These are phyloP conservation scores for Drosophila tristis DNA, from an alignment of 1,140 invertebrate species.

Conservation along the genomic window DNA sequence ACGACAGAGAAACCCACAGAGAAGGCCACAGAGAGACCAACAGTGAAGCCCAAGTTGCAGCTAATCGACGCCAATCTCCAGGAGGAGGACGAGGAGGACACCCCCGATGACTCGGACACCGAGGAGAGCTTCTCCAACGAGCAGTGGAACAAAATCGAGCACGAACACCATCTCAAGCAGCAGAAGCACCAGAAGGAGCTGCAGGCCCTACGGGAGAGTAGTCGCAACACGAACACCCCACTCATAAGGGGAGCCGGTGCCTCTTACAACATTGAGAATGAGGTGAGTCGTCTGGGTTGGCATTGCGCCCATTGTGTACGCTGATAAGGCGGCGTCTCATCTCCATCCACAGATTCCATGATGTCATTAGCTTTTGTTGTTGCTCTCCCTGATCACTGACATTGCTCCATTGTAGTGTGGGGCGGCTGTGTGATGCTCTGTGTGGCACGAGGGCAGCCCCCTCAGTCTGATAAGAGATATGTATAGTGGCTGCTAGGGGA, in stretches of 20 bases:
- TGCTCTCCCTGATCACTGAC: slow-evolving; percentile 34
- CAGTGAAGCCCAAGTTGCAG: slow-evolving; percentile 44
- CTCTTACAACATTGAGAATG: slow-evolving; percentile 55
- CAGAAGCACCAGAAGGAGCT: slow-evolving; percentile 69
- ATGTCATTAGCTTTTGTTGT: slow-evolving; percentile 66
- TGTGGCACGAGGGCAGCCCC: not conserved
- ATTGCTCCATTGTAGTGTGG: slow-evolving; percentile 37
- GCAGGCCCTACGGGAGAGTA: slow-evolving; percentile 50
- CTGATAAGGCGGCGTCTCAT: slow-evolving; percentile 24
- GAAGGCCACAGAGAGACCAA: slow-evolving; percentile 12
- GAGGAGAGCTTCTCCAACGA: slow-evolving; percentile 58
- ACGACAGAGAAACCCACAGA: not conserved
- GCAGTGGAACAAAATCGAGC: slow-evolving; percentile 72
- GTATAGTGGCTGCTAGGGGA: not conserved
- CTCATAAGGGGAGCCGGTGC: slow-evolving; percentile 43
- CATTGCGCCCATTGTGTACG: slow-evolving; percentile 59
- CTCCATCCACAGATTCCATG: slow-evolving; percentile 32
- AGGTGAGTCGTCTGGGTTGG: slow-evolving; percentile 54
- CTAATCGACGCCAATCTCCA: slow-evolving; percentile 48
- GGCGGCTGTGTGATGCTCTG: not conserved
- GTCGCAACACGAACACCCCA: slow-evolving; percentile 50
- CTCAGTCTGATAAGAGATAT: slow-evolving; percentile 18
- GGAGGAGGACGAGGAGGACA: slow-evolving; percentile 10
- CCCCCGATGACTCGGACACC: slow-evolving; percentile 30
- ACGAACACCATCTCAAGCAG: slow-evolving; percentile 57